phyloP scores from a whole-genome alignment of 2,113 vertebrate species.

The Petromus typicus region DNA sequence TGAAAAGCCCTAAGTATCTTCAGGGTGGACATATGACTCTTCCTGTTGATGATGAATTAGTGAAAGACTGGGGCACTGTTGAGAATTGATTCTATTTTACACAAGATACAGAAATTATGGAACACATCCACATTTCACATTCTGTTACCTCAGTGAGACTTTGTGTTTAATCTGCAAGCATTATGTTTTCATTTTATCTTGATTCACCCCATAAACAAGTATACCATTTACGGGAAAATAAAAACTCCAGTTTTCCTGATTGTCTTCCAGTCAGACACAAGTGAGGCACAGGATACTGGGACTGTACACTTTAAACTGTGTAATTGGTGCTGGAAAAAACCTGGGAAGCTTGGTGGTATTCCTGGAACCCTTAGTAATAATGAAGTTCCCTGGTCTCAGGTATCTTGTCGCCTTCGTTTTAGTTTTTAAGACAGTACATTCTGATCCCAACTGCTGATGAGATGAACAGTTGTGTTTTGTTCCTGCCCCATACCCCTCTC shows the following conservation, averaged over 20 bases:
- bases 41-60: neutral
- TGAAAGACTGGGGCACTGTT: neutral
- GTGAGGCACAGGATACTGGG: neutral
- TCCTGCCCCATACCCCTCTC: neutral
- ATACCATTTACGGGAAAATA: neutral
- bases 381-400: slow-evolving; percentile 54
- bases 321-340: slow-evolving; percentile 39
- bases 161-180: neutral
- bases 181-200: neutral
- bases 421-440: neutral
- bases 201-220: neutral
- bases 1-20: neutral
- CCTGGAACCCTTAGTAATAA: neutral
- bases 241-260: neutral
- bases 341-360: neutral
- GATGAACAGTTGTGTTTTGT: slow-evolving; percentile 46
- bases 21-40: neutral
- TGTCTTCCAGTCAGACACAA: neutral
- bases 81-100: neutral
- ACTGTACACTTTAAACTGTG: neutral
- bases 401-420: slow-evolving; percentile 66
- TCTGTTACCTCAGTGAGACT: neutral
- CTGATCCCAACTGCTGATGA: neutral
- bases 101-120: neutral
- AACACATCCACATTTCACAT: neutral